Evolutionary conservation across 1,140 invertebrate species (phyloP).

Genomic region (Conus betulinus): DNA sequence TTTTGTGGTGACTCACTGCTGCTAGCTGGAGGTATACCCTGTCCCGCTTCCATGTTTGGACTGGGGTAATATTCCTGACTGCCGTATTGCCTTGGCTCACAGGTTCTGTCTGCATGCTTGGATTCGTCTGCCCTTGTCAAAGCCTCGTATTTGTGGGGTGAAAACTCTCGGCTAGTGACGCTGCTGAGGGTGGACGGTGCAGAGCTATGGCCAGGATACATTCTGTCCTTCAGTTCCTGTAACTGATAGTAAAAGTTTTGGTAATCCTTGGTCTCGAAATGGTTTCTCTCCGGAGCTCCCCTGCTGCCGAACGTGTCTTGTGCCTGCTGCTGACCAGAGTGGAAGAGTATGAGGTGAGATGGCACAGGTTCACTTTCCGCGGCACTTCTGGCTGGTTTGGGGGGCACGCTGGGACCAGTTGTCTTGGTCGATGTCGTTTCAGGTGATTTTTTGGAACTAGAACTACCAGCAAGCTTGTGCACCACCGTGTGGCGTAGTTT

Average conservation of each 20-base stretch:
- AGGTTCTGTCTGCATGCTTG: neutral
- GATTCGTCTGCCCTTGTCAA: neutral
- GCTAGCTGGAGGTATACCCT: slow-evolving; percentile 42
- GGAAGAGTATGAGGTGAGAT: slow-evolving; percentile 23
- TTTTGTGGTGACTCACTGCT: slow-evolving; percentile 39
- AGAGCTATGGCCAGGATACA: slow-evolving; percentile 24
- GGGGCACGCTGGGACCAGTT: neutral
- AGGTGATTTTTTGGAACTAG: slow-evolving; percentile 38
- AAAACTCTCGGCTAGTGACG: slow-evolving; percentile 29
- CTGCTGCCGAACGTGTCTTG: neutral
- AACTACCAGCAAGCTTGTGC: slow-evolving; percentile 53
- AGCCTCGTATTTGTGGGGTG: slow-evolving; percentile 43
- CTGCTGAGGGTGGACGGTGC: slow-evolving; percentile 41
- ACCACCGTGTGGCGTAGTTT: slow-evolving; percentile 58
- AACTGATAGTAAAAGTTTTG: slow-evolving; percentile 42
- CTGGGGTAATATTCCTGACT: slow-evolving; percentile 41
- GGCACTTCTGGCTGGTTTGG: neutral
- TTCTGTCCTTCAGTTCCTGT: neutral
- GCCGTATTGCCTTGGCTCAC: neutral
- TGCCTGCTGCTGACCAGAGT: neutral
- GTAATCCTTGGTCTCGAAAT: slow-evolving; percentile 25
- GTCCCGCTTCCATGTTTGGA: slow-evolving; percentile 23
- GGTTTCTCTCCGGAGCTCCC: neutral
- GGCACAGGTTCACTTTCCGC: neutral
- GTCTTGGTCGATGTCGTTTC: neutral